These are phyloP conservation scores for Mesorhabditis sp. DNA, from an alignment of 2,888 invertebrate genomes.

Conservation along the genomic window DNA sequence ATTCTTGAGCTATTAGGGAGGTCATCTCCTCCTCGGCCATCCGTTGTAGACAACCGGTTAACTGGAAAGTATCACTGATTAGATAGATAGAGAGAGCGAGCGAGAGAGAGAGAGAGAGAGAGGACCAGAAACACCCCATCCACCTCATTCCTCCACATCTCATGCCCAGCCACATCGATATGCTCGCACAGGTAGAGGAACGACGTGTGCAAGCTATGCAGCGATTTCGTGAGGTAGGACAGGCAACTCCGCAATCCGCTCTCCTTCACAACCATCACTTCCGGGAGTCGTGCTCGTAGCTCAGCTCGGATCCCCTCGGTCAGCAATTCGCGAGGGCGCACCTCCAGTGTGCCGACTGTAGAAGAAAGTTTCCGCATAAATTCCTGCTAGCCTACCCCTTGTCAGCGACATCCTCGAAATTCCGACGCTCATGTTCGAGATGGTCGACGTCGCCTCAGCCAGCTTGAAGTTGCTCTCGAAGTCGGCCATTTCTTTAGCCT, in stretches of 20 bases:
- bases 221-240: background rate
- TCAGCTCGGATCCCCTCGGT: conserved; percentile 47
- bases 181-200: conserved; percentile 53
- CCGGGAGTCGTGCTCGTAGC: conserved; percentile 29
- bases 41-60: background rate
- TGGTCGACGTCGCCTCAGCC: conserved; percentile 41
- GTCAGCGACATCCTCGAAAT: conserved; percentile 31
- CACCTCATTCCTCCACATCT: conserved; percentile 38
- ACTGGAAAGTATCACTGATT: background rate
- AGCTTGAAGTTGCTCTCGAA: conserved; percentile 32
- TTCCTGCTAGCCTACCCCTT: conserved; percentile 23
- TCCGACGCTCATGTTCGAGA: conserved; percentile 41
- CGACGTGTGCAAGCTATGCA: conserved; percentile 16
- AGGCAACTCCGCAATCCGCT: background rate
- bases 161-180: conserved; percentile 43
- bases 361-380: conserved; percentile 28
- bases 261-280: background rate
- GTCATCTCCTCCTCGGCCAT: background rate
- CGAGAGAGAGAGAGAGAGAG: too few species aligned
- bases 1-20: background rate
- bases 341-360: conserved; percentile 28
- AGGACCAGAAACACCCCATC: conserved; percentile 9
- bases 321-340: conserved; percentile 32
- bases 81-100: too few species aligned
- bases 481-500: conserved; percentile 30